Evolutionary conservation across 2,113 vertebrate genomes (phyloP), one percentile per base, ranked within the genome.

Genomic region (Pseudorhombus dupliciocellatus): DNA sequence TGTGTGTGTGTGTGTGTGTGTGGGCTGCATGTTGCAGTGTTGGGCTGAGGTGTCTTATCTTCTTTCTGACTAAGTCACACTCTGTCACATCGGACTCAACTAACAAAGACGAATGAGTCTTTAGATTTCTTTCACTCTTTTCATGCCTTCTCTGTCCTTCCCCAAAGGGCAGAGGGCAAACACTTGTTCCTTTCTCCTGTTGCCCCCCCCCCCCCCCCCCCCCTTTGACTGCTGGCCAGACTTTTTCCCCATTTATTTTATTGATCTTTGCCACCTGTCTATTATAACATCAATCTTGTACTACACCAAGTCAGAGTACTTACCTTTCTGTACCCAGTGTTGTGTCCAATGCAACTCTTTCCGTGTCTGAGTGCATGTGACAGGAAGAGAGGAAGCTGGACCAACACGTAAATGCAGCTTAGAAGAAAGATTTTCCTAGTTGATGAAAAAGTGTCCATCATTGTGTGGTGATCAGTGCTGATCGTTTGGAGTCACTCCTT

Each of bases 71-170:
- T 34, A 42, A 57, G 76, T 87, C 59, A 73, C 50, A 81, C 70
- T 80, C 65, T 76, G 74, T 71, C 81, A 63, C 80, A 70, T 77
- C 51, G 65, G 28, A 51, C 53, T 81, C 66, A 14, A 34, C 72
- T 70, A 79, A 84, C 51, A 61, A 75, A 87, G 81, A 87, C 10
- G 8, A 44, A 86, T 67, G 59, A 46, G 55, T 56, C n/a, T 50
- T 5, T 11, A 4, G 16, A 64, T 62, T 57, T 18, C 5, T 44
- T 18, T 44, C 40, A 15, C 40, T 5, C 2, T 26, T 64, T 75
- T 65, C 20, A 67, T 60, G 22, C 42, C 26, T 15, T 75, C 0
- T 22, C 25, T 64, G 20, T 22, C 14, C 64, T 59, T 50, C 52
- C 54, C 25, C 1, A 56, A 73, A 75, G 73, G 78, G 51, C 61